Conservation (phyloP, 1,140 invertebrate species). For the Brachionus paranguensis region DNA sequence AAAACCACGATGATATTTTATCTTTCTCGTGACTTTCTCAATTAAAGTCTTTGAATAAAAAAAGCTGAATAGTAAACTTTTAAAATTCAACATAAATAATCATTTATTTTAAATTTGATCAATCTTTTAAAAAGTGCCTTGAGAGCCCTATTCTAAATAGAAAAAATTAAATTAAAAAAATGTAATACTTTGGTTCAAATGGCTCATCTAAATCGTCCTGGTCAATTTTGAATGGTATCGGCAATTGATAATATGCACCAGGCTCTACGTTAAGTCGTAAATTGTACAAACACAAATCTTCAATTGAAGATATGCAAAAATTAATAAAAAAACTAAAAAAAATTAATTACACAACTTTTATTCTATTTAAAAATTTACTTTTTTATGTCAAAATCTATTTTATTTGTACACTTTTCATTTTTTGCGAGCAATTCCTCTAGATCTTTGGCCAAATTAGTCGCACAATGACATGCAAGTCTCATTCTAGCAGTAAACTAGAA, state of each 20-base stretch:
- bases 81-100: too few species aligned
- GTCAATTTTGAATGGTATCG: conserved; percentile 11
- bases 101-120: too few species aligned
- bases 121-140: too few species aligned
- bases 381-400: conserved; percentile 25
- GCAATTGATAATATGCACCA: conserved; percentile 12
- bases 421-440: neutral
- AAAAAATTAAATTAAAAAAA: neutral
- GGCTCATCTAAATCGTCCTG: neutral
- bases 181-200: conserved; percentile 20
- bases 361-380: neutral
- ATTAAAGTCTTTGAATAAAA: neutral
- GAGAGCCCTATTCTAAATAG: neutral
- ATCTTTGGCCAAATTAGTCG: conserved; percentile 2
- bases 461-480: neutral
- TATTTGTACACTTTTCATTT: neutral
- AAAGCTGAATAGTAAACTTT: neutral
- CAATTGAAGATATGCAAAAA: conserved; percentile 8
- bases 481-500: neutral
- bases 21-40: neutral
- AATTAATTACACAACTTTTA: neutral
- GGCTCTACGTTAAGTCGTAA: conserved; percentile 32
- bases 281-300: conserved; percentile 25
- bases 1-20: neutral
- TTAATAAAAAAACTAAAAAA: conserved; percentile 3